Base-by-base conservation (phyloP, 2,888 invertebrate species). In the Crossocerus cetratus region DNA sequence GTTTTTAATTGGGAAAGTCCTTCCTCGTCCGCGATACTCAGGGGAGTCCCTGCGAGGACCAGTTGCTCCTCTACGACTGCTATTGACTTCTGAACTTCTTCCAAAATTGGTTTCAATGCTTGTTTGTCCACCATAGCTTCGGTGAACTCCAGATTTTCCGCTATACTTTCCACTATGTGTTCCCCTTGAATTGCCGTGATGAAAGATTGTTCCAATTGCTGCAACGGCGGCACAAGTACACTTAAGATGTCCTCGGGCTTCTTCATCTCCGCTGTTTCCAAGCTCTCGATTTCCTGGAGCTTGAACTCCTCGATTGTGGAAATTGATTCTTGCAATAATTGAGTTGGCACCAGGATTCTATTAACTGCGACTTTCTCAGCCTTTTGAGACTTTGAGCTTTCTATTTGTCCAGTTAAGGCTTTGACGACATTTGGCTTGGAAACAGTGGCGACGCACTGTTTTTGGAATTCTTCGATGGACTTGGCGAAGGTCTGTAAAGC, bases 401-500 rank as follows among this genome's bases (percentile, higher is more conserved):
- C 22, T 3, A 63, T 4, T 0, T n/a, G 57, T 23, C 16, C 59
- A 2, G 54, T 22, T 0, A 82, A 71, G 2, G 74, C 69, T 21
- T 64, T 43, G 2, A 82, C 20, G 16, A 80, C 59, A 20, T n/a
- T 77, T 0, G 82, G 77, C 8, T 16, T 70, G 0, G 68, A 57
- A 4, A 71, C 44, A 3, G 76, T 49, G 1, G 78, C 76, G 4
- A 85, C 61, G 13, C 80, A 82, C 3, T 74, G 83, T 82, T 70
- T 82, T 69, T 53, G 85, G 71, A 89, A 84, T 55, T 89, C 87
- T 16, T 83, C 81, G 1, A 89, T 78, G 1, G 88, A 83, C 62
- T 86, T 86, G 0, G 86, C 86, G 4, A 89, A 80, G 11, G 86
- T 81, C 67, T 89, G 83, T 20, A 89, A 49, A 2, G 87, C 83